Conservation (phyloP, 2,888 invertebrate species). For the Diadromus collaris region DNA sequence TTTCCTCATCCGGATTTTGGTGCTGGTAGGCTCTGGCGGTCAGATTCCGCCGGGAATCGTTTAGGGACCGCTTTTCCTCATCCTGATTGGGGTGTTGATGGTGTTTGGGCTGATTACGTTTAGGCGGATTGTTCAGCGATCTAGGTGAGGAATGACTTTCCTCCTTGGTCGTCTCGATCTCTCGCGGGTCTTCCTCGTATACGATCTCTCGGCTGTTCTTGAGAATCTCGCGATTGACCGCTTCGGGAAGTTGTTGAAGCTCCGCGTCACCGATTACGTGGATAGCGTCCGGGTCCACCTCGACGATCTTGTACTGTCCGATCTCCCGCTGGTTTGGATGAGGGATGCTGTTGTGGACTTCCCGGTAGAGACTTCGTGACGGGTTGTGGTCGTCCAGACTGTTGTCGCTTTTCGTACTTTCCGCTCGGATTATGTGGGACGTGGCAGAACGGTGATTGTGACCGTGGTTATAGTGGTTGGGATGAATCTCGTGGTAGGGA, state of each 20-base stretch:
- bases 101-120: conserved; percentile 54
- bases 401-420: conserved; percentile 68
- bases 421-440: conserved; percentile 62
- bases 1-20: conserved; percentile 66
- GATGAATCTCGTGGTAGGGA: conserved; percentile 59
- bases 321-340: conserved; percentile 59
- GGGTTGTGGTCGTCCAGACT: conserved; percentile 68
- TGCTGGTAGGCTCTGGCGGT: conserved; percentile 30
- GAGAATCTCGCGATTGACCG: conserved; percentile 72
- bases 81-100: conserved; percentile 58
- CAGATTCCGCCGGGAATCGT: conserved; percentile 66
- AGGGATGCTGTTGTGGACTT: conserved; percentile 53
- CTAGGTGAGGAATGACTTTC: conserved; percentile 48
- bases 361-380: conserved; percentile 62
- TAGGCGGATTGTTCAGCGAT: conserved; percentile 39
- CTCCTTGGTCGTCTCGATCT: conserved; percentile 58
- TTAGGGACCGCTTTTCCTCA: conserved; percentile 69
- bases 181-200: conserved; percentile 67
- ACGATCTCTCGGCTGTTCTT: conserved; percentile 73
- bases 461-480: conserved; percentile 57
- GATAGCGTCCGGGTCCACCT: conserved; percentile 71
- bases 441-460: conserved; percentile 56
- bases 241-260: conserved; percentile 71
- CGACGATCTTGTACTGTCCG: conserved; percentile 66
- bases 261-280: conserved; percentile 72